phyloP scores from a whole-genome alignment of 2,888 invertebrate species.

The Ctenicera cuprea region DNA sequence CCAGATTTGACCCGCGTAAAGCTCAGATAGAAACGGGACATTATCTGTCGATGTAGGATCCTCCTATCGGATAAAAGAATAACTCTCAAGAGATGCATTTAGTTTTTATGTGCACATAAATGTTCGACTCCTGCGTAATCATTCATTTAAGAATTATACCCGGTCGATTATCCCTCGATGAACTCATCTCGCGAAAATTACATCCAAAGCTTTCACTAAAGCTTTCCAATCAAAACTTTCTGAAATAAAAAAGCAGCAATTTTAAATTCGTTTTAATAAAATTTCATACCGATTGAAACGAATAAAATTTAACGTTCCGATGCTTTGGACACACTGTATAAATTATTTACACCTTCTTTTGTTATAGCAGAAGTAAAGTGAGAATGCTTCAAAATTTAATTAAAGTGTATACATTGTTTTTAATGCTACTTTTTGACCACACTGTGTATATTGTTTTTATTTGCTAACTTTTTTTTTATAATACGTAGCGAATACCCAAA shows the following conservation, averaged over 20 bases:
- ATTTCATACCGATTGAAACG: not conserved
- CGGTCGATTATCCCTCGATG: constrained; percentile 13
- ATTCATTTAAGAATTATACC: constrained; percentile 44
- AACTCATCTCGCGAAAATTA: constrained; percentile 12
- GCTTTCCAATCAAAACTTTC: not conserved
- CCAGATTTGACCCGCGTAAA: constrained; percentile 59
- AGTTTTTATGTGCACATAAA: constrained; percentile 46
- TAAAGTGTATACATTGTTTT: no score
- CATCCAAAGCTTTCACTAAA: constrained; percentile 2
- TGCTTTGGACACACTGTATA: no score
- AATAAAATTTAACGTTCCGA: no score
- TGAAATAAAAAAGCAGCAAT: not conserved
- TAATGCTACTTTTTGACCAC: no score
- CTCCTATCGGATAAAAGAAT: constrained; percentile 48
- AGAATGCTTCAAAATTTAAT: no score
- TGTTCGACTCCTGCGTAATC: constrained; percentile 42
- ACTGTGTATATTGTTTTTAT: no score
- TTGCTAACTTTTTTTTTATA: no score
- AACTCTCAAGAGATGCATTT: constrained; percentile 45
- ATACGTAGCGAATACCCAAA: no score
- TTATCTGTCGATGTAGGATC: constrained; percentile 55
- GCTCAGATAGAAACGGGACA: constrained; percentile 54
- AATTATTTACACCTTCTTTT: no score
- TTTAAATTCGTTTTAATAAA: not conserved
- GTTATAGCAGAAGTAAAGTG: no score